Percentiles rank a stretch among this genome's conserved stretches.
Conservation (phyloP, 2,113 vertebrate genomes). For the Alouatta palliata region DNA sequence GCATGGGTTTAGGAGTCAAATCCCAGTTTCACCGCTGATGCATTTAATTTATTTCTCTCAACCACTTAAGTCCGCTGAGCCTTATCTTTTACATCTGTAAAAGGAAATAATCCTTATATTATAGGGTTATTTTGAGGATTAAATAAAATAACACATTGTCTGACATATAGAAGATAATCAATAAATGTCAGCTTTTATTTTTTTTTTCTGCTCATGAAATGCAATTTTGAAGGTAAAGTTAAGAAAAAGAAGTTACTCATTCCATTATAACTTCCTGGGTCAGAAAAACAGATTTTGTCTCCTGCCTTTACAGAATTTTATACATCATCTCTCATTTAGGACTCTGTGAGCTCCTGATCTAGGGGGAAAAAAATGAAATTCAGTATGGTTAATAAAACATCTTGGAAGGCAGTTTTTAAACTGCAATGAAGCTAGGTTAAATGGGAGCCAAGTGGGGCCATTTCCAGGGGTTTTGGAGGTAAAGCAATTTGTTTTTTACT, state of each 20-base stretch:
- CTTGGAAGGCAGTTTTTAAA: constrained; percentile 54
- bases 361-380: constrained; percentile 9
- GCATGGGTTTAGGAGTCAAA: background rate
- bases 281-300: constrained; percentile 27
- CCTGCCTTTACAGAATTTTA: background rate
- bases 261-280: constrained; percentile 22
- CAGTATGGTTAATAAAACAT: constrained; percentile 24
- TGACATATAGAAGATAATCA: background rate
- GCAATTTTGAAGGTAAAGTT: constrained; percentile 21
- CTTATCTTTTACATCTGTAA: background rate
- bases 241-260: constrained; percentile 2
- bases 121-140: background rate
- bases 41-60: background rate
- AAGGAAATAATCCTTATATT: background rate
- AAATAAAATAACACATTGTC: background rate
- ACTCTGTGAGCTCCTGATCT: background rate
- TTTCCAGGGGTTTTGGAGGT: constrained; percentile 42
- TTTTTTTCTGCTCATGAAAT: background rate
- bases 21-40: background rate
- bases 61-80: background rate
- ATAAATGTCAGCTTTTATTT: background rate
- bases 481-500: constrained; percentile 69
- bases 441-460: constrained; percentile 32
- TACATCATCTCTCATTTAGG: background rate
- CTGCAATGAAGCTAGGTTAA: constrained; percentile 37